Conservation (phyloP, 1,140 invertebrate genomes). For the Listronotus oregonensis region DNA sequence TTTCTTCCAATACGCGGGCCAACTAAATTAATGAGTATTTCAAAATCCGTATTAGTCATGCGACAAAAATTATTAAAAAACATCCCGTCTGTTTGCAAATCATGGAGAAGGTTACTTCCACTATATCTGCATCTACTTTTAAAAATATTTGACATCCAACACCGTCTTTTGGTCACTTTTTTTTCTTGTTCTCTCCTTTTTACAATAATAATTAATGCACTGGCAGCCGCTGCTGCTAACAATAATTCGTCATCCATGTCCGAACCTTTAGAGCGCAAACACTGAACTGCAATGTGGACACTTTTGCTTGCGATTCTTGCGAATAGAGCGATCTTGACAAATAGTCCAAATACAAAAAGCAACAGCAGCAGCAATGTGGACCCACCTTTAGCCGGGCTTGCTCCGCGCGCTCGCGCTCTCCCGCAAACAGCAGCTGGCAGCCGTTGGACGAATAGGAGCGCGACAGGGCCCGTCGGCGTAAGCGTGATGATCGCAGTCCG, state of each 20-base stretch:
- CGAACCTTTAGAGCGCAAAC: slow-evolving; percentile 3
- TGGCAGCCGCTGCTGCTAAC: slow-evolving; percentile 5
- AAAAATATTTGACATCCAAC: slow-evolving; percentile 12
- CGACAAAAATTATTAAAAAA: not conserved
- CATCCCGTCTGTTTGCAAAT: too few species aligned
- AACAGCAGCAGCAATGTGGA: slow-evolving; percentile 3
- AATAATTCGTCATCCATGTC: slow-evolving; percentile 10
- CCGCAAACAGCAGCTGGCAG: too few species aligned
- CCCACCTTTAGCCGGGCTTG: slow-evolving; percentile 1
- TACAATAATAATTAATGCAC: slow-evolving; percentile 12
- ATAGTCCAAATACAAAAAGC: slow-evolving; percentile 7
- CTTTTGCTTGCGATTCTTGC: slow-evolving; percentile 13
- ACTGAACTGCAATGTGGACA: not conserved
- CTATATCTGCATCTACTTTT: too few species aligned
- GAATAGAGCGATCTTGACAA: slow-evolving; percentile 3
- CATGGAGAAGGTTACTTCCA: too few species aligned
- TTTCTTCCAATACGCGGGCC: too few species aligned
- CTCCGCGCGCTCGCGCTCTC: too few species aligned
- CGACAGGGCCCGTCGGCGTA: too few species aligned
- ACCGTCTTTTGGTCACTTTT: slow-evolving; percentile 1
- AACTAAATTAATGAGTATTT: too few species aligned
- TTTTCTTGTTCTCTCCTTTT: too few species aligned
- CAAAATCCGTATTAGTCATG: too few species aligned
- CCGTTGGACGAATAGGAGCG: too few species aligned
- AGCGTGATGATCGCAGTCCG: too few species aligned